Evolutionary conservation across 1,140 invertebrate genomes (phyloP), one percentile per base, ranked within the genome.

Genomic region (Drosophila kepulauana): DNA sequence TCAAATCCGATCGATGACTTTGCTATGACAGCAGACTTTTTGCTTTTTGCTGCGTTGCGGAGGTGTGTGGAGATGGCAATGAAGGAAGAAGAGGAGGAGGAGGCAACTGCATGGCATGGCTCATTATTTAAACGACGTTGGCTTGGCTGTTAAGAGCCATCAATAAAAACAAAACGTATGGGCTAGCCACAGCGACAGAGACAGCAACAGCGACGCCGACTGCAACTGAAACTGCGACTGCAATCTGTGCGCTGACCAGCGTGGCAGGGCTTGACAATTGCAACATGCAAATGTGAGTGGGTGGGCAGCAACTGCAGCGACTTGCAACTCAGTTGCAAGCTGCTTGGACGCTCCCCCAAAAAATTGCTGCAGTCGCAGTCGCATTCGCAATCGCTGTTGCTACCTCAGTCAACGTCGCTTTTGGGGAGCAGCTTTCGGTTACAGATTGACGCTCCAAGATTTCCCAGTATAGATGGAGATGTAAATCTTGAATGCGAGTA

Each of bases 71-170:
- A 25, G 20, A 51, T 52, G 63, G 41, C 57, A 59, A 16, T 28
- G 20, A 46, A 13, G 61, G 45, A 28, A 62, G 13, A 38, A 28
- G 33, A n/a, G 16, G 41, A 1, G 25, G 28, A 16, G 13, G 6
- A 75, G 64, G 62, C 79, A 71, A 79, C 71, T 81, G 75, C 75
- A 69, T 72, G 68, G 85, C 84, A 75, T 76, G 74, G 80, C 84
- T 88, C 84, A 88, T 88, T 88, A 88, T 88, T 88, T 88, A 88
- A 88, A 89, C 84, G 85, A 88, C 78, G 84, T 78, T 88, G 85
- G 80, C 68, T 82, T 75, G 84, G 61, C 85, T 84, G 84, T 76
- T 88, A 88, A 88, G 88, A 88, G 84, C 87, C 84, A 88, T 88
- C 84, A 88, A 88, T 88, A 88, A 75, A 70, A 54, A 45, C 10